Conservation (phyloP, 2,113 vertebrate genomes). For the Macquaria ambigua region DNA sequence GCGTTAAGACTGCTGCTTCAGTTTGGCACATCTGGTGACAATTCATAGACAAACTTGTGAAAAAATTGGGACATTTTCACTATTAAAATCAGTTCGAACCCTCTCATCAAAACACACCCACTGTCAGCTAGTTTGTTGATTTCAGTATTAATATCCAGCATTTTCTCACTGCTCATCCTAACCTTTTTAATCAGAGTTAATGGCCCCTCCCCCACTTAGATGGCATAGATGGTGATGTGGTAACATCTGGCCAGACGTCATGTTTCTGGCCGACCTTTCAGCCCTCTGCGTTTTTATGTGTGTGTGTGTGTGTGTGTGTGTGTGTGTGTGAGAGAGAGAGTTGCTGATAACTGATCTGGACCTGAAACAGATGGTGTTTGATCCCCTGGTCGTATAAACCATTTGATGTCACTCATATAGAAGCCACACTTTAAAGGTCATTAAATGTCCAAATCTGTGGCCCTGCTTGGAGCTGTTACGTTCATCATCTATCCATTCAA, state of each 20-base stretch:
- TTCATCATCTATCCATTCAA: background rate
- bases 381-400: conserved; percentile 13
- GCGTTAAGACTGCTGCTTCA: background rate
- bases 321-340: background rate
- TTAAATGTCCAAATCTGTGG: conserved; percentile 9
- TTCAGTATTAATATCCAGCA: conserved; percentile 11
- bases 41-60: background rate
- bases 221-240: background rate
- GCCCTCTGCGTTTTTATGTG: background rate
- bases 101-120: background rate
- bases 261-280: conserved; percentile 53
- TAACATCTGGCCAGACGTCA: conserved; percentile 47
- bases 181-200: conserved; percentile 33
- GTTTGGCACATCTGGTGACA: background rate
- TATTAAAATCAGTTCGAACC: background rate
- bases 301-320: background rate
- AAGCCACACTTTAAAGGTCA: conserved; percentile 36
- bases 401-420: conserved; percentile 27
- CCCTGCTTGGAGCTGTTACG: background rate
- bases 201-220: background rate
- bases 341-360: conserved; percentile 15
- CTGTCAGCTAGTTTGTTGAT: background rate
- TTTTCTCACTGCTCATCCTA: conserved; percentile 6
- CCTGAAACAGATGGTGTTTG: conserved; percentile 53
- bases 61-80: background rate